Evolutionary conservation across 2,797 vertebrate genomes (phyloP), one percentile per base, ranked within the genome.

Genomic region (Paedocypris micromegethes): DNA sequence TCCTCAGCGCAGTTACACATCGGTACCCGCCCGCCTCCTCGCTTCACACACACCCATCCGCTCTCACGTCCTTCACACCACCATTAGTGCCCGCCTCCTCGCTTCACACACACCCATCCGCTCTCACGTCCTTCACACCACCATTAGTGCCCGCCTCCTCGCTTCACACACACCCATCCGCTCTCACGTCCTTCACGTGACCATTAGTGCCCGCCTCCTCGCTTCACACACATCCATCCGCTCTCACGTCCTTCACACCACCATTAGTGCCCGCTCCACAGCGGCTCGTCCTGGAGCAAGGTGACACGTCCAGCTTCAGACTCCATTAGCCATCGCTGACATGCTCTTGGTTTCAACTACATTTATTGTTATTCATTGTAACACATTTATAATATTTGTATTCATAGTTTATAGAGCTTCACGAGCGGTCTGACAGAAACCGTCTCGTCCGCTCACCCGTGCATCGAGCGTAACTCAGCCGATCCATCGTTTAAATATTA

Each of bases 1-100:
- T 68, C 60, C 70, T 48, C 64, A 68, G 56, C 43, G 58, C 58
- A 69, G 68, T 76, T 78, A 74, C 63, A 70, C 58, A n/a, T n/a
- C 49, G 58, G 64, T 71, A 59, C 72, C 72, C 70, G 73, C 69
- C 70, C 71, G 67, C 64, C 3, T 58, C 58, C 39, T 55, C 57
- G 59, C 49, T 66, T 50, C 60, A 0, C 63, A 53, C 9, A 1
- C 58, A 40, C 54, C 37, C 47, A 43, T 23, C 48, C 56, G n/a
- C 23, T 56, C 50, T 46, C 39, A 63, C 41, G n/a, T n/a, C n/a
- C n/a, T n/a, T n/a, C n/a, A n/a, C n/a, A n/a, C n/a, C n/a, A n/a
- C n/a, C n/a, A n/a, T n/a, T n/a, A n/a, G n/a, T n/a, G n/a, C n/a
- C n/a, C n/a, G n/a, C n/a, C 43, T 44, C 5, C 48, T 52, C 53